Conservation (phyloP, 2,113 vertebrate species). For the Xiphias gladius region DNA sequence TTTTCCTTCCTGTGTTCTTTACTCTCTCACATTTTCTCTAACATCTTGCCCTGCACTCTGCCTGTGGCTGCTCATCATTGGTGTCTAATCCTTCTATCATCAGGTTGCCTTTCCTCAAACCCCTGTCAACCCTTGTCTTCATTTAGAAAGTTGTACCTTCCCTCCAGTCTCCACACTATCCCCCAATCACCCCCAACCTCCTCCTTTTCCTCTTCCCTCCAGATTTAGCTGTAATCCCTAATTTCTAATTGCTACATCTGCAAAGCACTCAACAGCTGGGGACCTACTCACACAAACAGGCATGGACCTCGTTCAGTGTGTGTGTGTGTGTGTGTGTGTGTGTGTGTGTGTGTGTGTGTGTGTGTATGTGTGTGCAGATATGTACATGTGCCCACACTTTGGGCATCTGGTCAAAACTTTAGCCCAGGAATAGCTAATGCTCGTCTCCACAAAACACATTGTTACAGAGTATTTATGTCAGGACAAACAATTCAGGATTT, state of each 20-base stretch:
- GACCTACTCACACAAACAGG: constrained; percentile 63
- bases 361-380: constrained; percentile 7
- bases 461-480: constrained; percentile 38
- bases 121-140: constrained; percentile 35
- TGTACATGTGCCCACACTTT: constrained; percentile 52
- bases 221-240: constrained; percentile 80
- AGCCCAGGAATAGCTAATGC: constrained; percentile 64
- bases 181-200: constrained; percentile 36
- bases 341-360: constrained; percentile 13
- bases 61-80: constrained; percentile 9
- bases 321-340: constrained; percentile 31
- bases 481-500: constrained; percentile 27
- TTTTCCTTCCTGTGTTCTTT: constrained; percentile 15
- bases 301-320: constrained; percentile 27
- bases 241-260: constrained; percentile 78
- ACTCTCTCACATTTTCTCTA: constrained; percentile 17
- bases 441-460: constrained; percentile 44
- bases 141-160: constrained; percentile 11
- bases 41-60: neutral
- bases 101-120: constrained; percentile 37
- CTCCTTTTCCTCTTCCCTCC: constrained; percentile 52
- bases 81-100: constrained; percentile 40
- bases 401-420: constrained; percentile 68
- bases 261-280: constrained; percentile 80
- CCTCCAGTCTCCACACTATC: constrained; percentile 23